Percentiles rank a stretch among this genome's conserved stretches.
Conservation (phyloP, 1,140 invertebrate genomes). For the Anthonomus grandis region DNA sequence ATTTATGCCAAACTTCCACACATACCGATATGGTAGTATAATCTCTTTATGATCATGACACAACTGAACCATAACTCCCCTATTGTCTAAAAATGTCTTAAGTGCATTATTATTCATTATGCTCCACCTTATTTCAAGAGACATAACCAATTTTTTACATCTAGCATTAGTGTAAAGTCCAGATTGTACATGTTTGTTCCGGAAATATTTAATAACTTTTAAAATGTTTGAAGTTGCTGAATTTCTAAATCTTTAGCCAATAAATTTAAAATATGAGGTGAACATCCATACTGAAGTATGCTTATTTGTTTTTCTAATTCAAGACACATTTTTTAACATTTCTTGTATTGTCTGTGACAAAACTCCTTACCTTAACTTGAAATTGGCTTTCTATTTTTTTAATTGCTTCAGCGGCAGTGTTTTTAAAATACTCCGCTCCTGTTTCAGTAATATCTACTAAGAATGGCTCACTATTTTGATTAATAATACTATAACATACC, state of each 20-base stretch:
- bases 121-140: slow-evolving; percentile 4
- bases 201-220: no score
- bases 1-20: no score
- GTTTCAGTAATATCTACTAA: no score
- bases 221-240: background rate
- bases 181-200: slow-evolving; percentile 6
- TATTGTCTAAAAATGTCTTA: no score
- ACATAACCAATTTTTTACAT: slow-evolving; percentile 7
- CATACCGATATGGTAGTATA: slow-evolving; percentile 1
- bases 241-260: slow-evolving; percentile 7
- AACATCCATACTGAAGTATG: slow-evolving; percentile 2
- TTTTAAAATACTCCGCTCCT: no score
- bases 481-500: slow-evolving; percentile 5
- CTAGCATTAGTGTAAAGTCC: background rate
- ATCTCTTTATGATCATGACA: slow-evolving; percentile 9
- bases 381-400: no score
- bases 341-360: no score
- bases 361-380: no score
- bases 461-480: slow-evolving; percentile 1
- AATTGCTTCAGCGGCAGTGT: no score
- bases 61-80: no score
- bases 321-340: background rate
- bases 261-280: background rate
- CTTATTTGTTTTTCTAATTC: slow-evolving; percentile 3
- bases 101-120: slow-evolving; percentile 10